Base-by-base conservation (phyloP, 2,888 invertebrate species). In the Trimorus sp. region DNA sequence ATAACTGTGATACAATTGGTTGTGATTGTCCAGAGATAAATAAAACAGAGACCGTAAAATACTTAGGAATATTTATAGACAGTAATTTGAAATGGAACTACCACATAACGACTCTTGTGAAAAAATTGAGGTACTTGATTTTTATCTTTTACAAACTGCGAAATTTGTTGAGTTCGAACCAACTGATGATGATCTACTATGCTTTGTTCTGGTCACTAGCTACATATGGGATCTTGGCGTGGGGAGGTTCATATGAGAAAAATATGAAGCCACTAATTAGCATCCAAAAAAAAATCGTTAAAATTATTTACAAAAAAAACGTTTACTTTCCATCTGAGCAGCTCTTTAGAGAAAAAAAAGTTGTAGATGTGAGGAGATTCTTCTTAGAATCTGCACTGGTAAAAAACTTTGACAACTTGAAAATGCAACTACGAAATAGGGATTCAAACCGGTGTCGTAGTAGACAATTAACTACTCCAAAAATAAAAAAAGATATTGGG, bases 271-370 rank as follows among this genome's bases (percentile, higher is more conserved):
- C 49, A 8, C 12, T 63, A 36, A 14, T 4, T 14, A 51, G 5
- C 49, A 51, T 63, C 14, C 63, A 63, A 51, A 63, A 63, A 26
- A 26, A 26, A 63, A 63, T 63, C 1, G 11, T 63, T 12, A 63
- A 63, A 63, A 49, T 48, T 12, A 63, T 63, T 63, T 45, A 45
- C 45, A 45, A 42, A 7, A 15, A 60, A 16, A 42, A 15, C 16
- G 9, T 60, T 42, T 3, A 58, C 38, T 60, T 14, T 49, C n/a
- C 62, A 16, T 60, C 60, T 8, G 45, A 48, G 36, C 15, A 42
- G n/a, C 14, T 48, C 26, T 62, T 12, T 48, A 37, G 48, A 14
- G 62, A 62, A 62, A 48, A 62, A 7, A 48, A 48, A 16, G 48
- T 62, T 36, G 7, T 62, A 36, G 15, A 15, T 48, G 36, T 62